Percentiles rank a stretch among this genome's conserved stretches.
Conservation (phyloP, 2,797 vertebrate genomes). For the Esox lucius region DNA sequence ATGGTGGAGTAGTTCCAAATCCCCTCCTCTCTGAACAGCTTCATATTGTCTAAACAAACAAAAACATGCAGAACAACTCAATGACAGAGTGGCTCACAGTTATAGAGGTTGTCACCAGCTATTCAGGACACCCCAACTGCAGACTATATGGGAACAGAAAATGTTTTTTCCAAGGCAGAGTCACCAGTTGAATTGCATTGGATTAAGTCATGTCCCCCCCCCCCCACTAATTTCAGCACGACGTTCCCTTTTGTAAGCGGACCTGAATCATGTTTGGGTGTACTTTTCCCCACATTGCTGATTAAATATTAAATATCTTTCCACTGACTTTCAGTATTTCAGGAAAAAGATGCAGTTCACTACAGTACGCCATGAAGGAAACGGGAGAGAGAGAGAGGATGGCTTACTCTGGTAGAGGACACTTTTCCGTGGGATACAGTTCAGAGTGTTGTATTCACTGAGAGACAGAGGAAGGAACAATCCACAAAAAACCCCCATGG, state of each 20-base stretch:
- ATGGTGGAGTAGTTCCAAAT: slow-evolving; percentile 75
- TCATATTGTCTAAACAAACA: slow-evolving; percentile 56
- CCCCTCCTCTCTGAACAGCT: slow-evolving; percentile 66
- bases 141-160: too few relatives aligned
- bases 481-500: slow-evolving; percentile 58
- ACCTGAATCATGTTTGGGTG: neutral
- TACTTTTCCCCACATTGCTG: neutral
- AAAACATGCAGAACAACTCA: neutral
- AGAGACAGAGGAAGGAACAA: slow-evolving; percentile 56
- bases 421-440: slow-evolving; percentile 70
- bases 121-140: too few relatives aligned
- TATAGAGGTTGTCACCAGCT: too few relatives aligned
- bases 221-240: too few relatives aligned
- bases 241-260: too few relatives aligned
- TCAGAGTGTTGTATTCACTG: slow-evolving; percentile 32
- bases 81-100: neutral
- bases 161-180: too few relatives aligned
- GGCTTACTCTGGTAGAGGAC: slow-evolving; percentile 70
- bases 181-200: too few relatives aligned
- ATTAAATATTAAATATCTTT: too few relatives aligned
- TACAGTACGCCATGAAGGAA: neutral
- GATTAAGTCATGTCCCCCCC: too few relatives aligned
- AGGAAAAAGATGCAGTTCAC: neutral
- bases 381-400: neutral
- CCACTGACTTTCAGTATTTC: neutral